Base-by-base conservation (phyloP, 2,888 invertebrate genomes). In the Rhingia campestris region DNA sequence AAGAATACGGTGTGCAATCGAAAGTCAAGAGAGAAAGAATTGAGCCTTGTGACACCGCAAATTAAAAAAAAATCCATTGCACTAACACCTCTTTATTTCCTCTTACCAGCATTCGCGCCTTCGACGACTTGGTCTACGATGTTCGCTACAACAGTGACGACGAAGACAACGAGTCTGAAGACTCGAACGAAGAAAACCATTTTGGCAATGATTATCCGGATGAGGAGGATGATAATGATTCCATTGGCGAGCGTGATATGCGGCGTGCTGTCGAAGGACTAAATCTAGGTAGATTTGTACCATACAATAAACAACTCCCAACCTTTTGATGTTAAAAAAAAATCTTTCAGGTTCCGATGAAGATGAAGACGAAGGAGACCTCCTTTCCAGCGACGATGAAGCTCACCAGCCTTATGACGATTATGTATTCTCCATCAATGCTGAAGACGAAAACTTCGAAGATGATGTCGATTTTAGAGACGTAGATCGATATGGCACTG, bases 171-270 rank as follows among this genome's bases (percentile, higher is more conserved):
- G 94, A 94, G 87, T 93, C 93, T 33, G 94, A 94, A 86, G 96
- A 96, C 89, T 96, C 96, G 0, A 96, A 96, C 92, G 94, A 95
- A 85, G 96, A 96, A 90, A 94, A 94, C 87, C 94, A 96, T 89
- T 95, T 94, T 93, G 92, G 93, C 81, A 96, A 96, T 88, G 96
- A 96, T 66, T 96, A 96, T 90, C 96, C 96, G 0, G 95, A 95
- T 88, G 93, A 94, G 0, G 94, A 95, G 61, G 91, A 93, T 10
- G 94, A 93, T 75, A 32, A 59, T 10, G 79, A 84, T 14, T 79
- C 84, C 0, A 66, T 80, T 7, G 39, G 59, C 0, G 49, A 74
- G 80, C 93, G 94, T 6, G 94, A 94, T 86, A 94, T 95, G 91
- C 90, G 93, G 43, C 89, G 89, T 58, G 94, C 94, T 33, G 93